Base-by-base conservation (phyloP, 2,888 invertebrate genomes). In the Exephanes ischioxanthus region DNA sequence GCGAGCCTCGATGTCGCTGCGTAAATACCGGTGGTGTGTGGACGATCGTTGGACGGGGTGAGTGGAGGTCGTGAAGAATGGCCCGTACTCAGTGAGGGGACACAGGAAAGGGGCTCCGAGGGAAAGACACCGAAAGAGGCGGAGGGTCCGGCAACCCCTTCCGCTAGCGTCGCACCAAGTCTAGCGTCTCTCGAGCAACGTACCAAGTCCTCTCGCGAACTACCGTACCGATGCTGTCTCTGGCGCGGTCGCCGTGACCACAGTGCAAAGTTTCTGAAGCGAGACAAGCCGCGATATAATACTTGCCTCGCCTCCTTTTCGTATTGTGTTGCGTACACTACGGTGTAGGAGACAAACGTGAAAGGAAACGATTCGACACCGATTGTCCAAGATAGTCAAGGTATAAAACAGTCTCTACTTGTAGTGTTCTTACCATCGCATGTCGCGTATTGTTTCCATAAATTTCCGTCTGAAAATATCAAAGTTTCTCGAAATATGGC, bases 281-380 rank as follows among this genome's bases (percentile, higher is more conserved):
- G 92, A 92, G 91, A 92, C 93, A 91, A 92, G 90, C 92, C 91
- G 90, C 92, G 92, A 92, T 93, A 92, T 92, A 93, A 92, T 91
- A 90, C 92, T 89, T 51, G 66, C 75, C 63, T 68, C 72, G 66
- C 51, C 48, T 73, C 77, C 83, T 77, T 80, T 58, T 72, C 71
- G 66, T 66, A 83, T 82, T 82, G 80, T 81, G 67, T 30, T 19
- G 53, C 61, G 58, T 72, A 79, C 77, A 48, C 72, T 48, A 73
- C 51, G 53, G 53, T 67, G 51, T 33, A 9, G 22, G 19, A 41
- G 53, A 55, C 77, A 53, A 77, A 67, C 67, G 37, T n/a, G 53
- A 53, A 66, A 53, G 51, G 53, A 76, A 67, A 67, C 55, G 22
- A 67, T 55, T 67, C 37, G 77, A 55, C 77, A 22, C 66, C 67